phyloP scores from a whole-genome alignment of 2,888 invertebrate genomes.

The Acleris sparsana region DNA sequence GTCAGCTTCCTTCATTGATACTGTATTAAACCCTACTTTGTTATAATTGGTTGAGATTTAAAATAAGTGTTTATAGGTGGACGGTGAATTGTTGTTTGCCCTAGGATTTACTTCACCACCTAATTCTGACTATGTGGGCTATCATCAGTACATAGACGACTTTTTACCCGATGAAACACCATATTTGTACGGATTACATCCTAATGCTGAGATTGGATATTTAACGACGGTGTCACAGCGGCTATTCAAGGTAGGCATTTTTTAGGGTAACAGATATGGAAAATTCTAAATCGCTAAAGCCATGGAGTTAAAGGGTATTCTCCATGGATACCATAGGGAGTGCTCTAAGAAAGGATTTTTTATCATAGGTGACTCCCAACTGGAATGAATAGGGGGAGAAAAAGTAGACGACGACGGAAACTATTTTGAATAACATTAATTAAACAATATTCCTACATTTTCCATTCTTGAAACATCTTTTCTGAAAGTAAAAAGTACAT shows the following conservation, averaged over 20 bases:
- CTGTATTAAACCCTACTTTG: neutral
- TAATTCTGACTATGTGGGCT: constrained; percentile 93
- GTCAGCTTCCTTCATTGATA: constrained; percentile 57
- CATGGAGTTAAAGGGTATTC: no score
- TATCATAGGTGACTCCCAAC: no score
- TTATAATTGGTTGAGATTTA: neutral
- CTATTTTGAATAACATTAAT: no score
- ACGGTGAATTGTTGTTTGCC: constrained; percentile 92
- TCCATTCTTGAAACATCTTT: no score
- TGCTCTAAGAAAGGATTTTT: no score
- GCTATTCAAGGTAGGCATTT: constrained; percentile 85
- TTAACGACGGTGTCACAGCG: constrained; percentile 93
- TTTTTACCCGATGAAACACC: constrained; percentile 94
- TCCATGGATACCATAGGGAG: no score
- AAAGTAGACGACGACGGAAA: no score
- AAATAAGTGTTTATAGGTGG: constrained; percentile 79
- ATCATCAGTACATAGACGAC: constrained; percentile 95
- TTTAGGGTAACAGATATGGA: no score
- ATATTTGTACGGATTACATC: constrained; percentile 94
- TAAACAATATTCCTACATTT: no score
- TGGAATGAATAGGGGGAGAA: no score
- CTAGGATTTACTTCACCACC: constrained; percentile 94
- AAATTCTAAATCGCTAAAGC: no score
- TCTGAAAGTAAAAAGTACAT: no score
- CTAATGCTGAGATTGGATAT: constrained; percentile 97